Base-by-base conservation (phyloP, 2,797 vertebrate genomes). In the Mormyrus proboscirostris region DNA sequence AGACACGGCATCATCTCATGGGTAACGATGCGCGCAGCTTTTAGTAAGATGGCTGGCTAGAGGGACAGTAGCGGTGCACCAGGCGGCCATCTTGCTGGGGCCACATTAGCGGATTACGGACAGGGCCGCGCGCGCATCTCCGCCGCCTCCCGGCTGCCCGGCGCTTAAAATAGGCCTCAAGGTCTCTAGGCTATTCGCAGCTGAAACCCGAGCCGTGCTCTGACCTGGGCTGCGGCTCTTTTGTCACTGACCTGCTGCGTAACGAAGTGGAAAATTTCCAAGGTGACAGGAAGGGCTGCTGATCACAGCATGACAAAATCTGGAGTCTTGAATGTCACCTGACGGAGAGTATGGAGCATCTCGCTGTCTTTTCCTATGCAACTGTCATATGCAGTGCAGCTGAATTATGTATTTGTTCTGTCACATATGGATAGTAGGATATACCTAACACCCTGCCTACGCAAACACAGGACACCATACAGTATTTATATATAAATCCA, bases 141-240 rank as follows among this genome's bases (percentile, higher is more conserved):
- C 25, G 0, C 50, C 33, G 41, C 50, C 88, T 33, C 88, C 25
- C 88, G 86, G 88, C 82, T 85, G 82, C 55, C n/a, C 22, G 33
- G 5, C 19, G 41, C 82, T 89, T 85, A 85, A 85, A 89, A 89
- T 85, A 89, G 82, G 55, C 38, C 41, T 59, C 88, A 51, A 85
- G 82, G 88, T 89, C 88, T 86, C 19, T 3, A 25, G n/a, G 82
- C 55, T 65, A 33, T 85, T 85, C 88, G 25, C 55, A 38, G 88
- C 79, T 25, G 88, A 89, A 85, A 86, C 57, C 69, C 10, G 79
- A 89, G 62, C 79, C 9, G 57, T 2, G 38, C 88, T 50, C n/a
- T 55, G 51, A 88, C 65, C 55, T 19, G 49, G 57, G 44, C 88
- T 29, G 22, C 25, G 16, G 62, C 69, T 79, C 62, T 33, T 65